Evolutionary conservation across 2,797 vertebrate species (phyloP), one percentile per base, ranked within the genome.

Genomic region (Pachyuromys duprasi): DNA sequence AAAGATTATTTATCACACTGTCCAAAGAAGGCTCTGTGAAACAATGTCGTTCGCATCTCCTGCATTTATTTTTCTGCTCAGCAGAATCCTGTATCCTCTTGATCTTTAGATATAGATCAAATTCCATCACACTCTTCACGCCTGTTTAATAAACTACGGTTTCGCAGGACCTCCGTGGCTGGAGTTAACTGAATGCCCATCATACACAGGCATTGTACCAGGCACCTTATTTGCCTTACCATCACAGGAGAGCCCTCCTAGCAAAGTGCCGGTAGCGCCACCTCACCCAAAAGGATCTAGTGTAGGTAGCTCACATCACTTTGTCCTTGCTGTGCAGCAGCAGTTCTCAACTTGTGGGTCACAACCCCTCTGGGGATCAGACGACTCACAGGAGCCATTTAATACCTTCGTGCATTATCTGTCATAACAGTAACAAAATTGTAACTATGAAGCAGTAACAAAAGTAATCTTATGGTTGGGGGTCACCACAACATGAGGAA

Each of bases 11-110:
- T 53, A 62, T 57, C 39, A 39, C 2, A 33, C 20, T 36, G 60
- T 22, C 18, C 14, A 18, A 26, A 55, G 42, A 62, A 63, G 36
- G 45, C 7, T 11, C n/a, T 63, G 4, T 65, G 83, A 70, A n/a
- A 14, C 36, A 49, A 11, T 6, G 15, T 6, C 6, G 33, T 70
- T 80, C 60, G 2, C 33, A 22, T 83, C 18, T 80, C 36, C 65
- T n/a, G n/a, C 22, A 74, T 83, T 90, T 88, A 84, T 67, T 42
- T 79, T 92, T 88, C 33, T 80, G 53, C 62, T 53, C 53, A 55
- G 39, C 33, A 63, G 89, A 80, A 70, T 72, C 20, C 5, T 28
- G 12, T 57, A 53, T 31, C 53, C 26, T 70, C 63, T 67, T 80
- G 33, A 36, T 67, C 74, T 81, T 89, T 79, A 78, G 1, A 42